phyloP scores from a whole-genome alignment of 2,797 vertebrate genomes.

The Oceanodroma leucorhoa region DNA sequence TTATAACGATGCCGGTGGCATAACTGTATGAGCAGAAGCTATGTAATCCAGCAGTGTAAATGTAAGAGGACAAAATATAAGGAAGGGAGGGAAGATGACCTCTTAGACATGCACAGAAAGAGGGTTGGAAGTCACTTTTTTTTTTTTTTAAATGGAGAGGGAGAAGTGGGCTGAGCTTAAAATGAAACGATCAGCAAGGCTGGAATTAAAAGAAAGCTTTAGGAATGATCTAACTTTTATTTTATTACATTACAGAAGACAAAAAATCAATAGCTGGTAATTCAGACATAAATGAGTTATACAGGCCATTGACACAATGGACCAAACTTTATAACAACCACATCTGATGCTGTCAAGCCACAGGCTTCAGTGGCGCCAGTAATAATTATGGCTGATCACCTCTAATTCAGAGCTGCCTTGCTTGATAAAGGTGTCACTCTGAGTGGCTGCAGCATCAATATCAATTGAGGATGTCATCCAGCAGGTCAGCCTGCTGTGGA shows the following conservation, averaged over 20 bases:
- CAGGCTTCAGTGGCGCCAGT: conserved; percentile 78
- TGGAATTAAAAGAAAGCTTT: conserved; percentile 63
- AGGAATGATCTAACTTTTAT: conserved; percentile 71
- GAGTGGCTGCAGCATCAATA: conserved; percentile 65
- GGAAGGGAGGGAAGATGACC: neutral
- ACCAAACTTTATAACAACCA: conserved; percentile 78
- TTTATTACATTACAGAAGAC: conserved; percentile 77
- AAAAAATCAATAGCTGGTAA: conserved; percentile 77
- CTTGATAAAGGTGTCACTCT: conserved; percentile 79
- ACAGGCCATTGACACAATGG: conserved; percentile 79
- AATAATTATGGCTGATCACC: conserved; percentile 82
- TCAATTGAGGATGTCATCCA: conserved; percentile 66
- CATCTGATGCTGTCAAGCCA: conserved; percentile 78
- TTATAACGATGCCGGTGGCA: neutral
- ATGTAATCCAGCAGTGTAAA: neutral
- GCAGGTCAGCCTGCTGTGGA: conserved; percentile 38
- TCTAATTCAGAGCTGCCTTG: conserved; percentile 79
- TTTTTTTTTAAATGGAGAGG: neutral
- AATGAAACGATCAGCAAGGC: conserved; percentile 45
- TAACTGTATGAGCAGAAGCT: neutral
- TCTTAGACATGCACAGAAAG: neutral
- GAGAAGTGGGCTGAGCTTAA: neutral
- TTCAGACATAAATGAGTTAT: conserved; percentile 80
- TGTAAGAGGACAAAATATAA: neutral
- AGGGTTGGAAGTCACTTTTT: neutral